Evolutionary conservation across 2,888 invertebrate genomes (phyloP).

Genomic region (Diaphora mendica): DNA sequence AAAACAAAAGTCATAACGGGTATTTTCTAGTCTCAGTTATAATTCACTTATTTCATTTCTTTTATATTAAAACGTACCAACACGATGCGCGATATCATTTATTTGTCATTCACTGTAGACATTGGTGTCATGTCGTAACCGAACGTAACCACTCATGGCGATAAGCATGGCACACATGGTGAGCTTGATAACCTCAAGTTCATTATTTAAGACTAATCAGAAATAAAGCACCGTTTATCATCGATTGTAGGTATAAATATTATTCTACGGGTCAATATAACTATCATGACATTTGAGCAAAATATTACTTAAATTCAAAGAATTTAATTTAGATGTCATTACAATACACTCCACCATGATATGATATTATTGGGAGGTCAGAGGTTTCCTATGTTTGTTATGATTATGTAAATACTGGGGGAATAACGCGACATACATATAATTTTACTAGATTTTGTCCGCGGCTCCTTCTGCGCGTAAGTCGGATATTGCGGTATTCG

Average conservation of each 20-base stretch:
- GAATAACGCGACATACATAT: not conserved
- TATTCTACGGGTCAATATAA: conserved; percentile 40
- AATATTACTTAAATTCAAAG: not conserved
- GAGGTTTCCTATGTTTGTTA: not conserved
- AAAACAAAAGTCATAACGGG: not conserved
- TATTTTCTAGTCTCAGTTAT: not conserved
- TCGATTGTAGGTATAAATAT: conserved; percentile 33
- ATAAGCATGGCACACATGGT: conserved; percentile 59
- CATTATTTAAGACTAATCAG: conserved; percentile 43
- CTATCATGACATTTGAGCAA: conserved; percentile 24
- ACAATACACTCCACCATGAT: conserved; percentile 4
- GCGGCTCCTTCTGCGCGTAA: too few species aligned
- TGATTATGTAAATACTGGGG: not conserved
- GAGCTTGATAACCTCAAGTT: conserved; percentile 51
- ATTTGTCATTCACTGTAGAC: conserved; percentile 49
- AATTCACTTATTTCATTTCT: not conserved
- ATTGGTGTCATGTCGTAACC: conserved; percentile 50
- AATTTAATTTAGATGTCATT: not conserved
- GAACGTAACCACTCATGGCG: conserved; percentile 49
- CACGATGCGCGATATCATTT: conserved; percentile 52
- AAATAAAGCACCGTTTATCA: conserved; percentile 33
- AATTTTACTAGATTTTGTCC: not conserved
- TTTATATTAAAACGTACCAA: conserved; percentile 20
- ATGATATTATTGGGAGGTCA: not conserved
- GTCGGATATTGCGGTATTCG: too few species aligned